These are phyloP conservation scores for Agapornis canus DNA, from an alignment of 2,797 vertebrate species.

Conservation along the genomic window DNA sequence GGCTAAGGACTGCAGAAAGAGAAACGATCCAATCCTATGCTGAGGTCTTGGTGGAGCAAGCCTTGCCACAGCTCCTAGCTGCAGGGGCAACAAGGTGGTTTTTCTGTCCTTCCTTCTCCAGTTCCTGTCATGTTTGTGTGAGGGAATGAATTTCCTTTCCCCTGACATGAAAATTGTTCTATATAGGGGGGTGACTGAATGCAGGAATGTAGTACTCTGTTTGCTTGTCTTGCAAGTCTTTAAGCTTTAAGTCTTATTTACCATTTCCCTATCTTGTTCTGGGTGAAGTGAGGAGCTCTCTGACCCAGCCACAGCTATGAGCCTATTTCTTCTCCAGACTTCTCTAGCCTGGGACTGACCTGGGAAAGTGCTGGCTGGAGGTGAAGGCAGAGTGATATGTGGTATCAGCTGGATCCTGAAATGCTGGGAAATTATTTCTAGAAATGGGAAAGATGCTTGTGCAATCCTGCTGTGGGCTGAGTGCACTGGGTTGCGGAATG, in stretches of 20 bases:
- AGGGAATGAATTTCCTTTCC: neutral
- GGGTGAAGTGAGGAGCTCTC: neutral
- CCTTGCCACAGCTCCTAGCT: neutral
- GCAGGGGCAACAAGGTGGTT: neutral
- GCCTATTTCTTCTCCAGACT: neutral
- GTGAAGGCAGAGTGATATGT: rapidly evolving
- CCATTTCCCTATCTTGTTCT: neutral
- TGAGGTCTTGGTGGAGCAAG: neutral
- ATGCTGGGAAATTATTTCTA: neutral
- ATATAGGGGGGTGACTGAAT: neutral
- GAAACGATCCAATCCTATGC: neutral
- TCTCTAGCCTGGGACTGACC: neutral
- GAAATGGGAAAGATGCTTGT: neutral
- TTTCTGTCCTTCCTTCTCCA: neutral
- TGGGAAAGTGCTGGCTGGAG: neutral
- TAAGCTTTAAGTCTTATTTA: neutral
- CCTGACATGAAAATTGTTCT: neutral
- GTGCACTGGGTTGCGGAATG: neutral
- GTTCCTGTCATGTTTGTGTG: neutral
- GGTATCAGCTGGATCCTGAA: neutral
- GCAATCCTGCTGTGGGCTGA: neutral
- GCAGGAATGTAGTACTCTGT: neutral
- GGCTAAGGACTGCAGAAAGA: rapidly evolving
- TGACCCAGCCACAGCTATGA: neutral
- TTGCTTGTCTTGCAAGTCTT: neutral